Conservation (phyloP, 2,888 invertebrate genomes). For the Pristionchus fissidentatus region DNA sequence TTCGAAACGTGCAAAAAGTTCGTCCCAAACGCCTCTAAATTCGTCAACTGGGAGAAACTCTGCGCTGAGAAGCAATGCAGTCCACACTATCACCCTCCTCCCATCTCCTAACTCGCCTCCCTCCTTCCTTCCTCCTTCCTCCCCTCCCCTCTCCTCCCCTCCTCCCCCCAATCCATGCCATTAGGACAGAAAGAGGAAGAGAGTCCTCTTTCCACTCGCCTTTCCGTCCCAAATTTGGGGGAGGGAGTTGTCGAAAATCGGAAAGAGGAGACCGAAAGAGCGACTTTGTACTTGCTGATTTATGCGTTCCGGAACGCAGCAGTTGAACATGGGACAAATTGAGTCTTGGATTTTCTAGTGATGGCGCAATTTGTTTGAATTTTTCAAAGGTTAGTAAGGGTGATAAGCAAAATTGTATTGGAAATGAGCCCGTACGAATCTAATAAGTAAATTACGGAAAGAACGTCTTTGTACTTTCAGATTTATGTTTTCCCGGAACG, state of each 20-base stretch:
- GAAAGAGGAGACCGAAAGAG: background rate
- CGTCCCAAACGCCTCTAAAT: background rate
- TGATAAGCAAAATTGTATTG: too few species aligned
- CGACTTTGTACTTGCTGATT: conserved; percentile 40
- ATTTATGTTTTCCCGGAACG: too few species aligned
- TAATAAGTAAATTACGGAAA: too few species aligned
- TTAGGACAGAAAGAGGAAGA: conserved; percentile 12
- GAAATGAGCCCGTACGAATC: too few species aligned
- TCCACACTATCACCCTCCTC: conserved; percentile 13
- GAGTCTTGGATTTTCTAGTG: too few species aligned
- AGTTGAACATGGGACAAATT: too few species aligned
- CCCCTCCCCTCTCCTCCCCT: background rate
- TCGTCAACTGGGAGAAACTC: conserved; percentile 26
- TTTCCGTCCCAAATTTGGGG: background rate
- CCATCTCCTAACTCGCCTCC: conserved; percentile 26
- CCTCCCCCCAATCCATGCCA: conserved; percentile 35
- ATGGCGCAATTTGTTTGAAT: too few species aligned
- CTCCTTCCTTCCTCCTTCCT: background rate
- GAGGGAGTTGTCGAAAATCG: conserved; percentile 1
- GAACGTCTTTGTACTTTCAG: too few species aligned
- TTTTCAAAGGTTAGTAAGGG: too few species aligned
- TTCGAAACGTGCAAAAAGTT: background rate
- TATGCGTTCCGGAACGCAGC: conserved; percentile 1
- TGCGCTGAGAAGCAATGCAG: too few species aligned
- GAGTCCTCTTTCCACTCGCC: background rate